phyloP scores from a whole-genome alignment of 2,797 vertebrate species.

The Chrysolophus pictus region DNA sequence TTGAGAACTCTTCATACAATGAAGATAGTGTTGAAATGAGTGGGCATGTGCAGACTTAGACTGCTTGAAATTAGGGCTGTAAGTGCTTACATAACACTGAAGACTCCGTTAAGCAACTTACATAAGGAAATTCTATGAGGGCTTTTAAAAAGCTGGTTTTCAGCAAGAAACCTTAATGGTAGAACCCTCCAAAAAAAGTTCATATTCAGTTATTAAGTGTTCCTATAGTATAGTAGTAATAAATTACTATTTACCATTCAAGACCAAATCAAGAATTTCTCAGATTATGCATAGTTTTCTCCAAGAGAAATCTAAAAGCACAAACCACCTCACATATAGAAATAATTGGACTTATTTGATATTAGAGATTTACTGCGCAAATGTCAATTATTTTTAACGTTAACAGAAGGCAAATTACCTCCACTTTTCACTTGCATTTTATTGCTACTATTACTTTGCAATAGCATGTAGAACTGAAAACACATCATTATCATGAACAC shows the following conservation, averaged over 20 bases:
- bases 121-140: not conserved
- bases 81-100: constrained; percentile 50
- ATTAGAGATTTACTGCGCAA: not conserved
- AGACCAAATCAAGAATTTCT: constrained; percentile 15
- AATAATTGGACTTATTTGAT: not conserved
- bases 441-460: constrained; percentile 1
- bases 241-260: constrained; percentile 16
- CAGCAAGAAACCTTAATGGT: not conserved
- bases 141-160: not conserved
- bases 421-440: not conserved
- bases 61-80: constrained; percentile 18
- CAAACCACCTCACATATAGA: not conserved
- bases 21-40: not conserved
- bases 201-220: not conserved
- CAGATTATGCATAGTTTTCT: not conserved
- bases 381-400: not conserved
- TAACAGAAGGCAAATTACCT: not conserved
- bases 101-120: constrained; percentile 12
- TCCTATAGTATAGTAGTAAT: not conserved
- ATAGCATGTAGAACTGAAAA: not conserved
- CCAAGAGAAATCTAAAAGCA: constrained; percentile 29
- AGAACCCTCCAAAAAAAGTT: not conserved
- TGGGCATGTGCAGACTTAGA: constrained; percentile 25
- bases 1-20: not conserved
- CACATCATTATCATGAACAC: not conserved